Conservation (phyloP, 2,888 invertebrate genomes). For the Chymomyza fuscimana region DNA sequence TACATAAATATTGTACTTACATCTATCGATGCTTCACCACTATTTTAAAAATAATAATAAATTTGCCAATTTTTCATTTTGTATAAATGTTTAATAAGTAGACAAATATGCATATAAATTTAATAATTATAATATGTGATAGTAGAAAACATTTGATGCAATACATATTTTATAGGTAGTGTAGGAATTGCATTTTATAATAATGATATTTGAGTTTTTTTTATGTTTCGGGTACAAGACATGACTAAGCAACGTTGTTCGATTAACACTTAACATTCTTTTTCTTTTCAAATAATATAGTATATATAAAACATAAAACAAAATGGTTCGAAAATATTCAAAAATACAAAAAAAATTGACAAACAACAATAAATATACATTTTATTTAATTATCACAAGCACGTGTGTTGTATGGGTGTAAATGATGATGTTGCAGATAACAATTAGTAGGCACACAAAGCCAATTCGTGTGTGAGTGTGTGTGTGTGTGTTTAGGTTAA, state of each 20-base stretch:
- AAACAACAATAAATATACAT: not conserved
- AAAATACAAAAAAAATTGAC: slow-evolving; percentile 9
- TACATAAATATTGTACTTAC: too few relatives aligned
- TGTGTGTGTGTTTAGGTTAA: not conserved
- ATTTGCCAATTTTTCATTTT: not conserved
- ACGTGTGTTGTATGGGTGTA: slow-evolving; percentile 8
- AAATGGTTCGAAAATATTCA: not conserved
- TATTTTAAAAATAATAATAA: not conserved
- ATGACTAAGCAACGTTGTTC: not conserved
- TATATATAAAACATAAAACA: not conserved
- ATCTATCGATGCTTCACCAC: too few relatives aligned
- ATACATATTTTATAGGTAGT: not conserved
- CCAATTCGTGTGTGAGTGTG: not conserved
- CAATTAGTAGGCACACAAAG: not conserved
- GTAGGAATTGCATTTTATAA: not conserved
- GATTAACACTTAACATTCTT: not conserved
- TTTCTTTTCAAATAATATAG: not conserved
- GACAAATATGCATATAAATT: not conserved
- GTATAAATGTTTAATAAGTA: not conserved
- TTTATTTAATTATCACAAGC: slow-evolving; percentile 18
- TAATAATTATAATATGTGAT: not conserved
- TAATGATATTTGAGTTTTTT: not conserved
- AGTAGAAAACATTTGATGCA: not conserved
- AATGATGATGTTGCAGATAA: not conserved
- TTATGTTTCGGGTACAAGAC: not conserved